phyloP scores from a whole-genome alignment of 2,888 invertebrate genomes.

The Candidula unifasciata region DNA sequence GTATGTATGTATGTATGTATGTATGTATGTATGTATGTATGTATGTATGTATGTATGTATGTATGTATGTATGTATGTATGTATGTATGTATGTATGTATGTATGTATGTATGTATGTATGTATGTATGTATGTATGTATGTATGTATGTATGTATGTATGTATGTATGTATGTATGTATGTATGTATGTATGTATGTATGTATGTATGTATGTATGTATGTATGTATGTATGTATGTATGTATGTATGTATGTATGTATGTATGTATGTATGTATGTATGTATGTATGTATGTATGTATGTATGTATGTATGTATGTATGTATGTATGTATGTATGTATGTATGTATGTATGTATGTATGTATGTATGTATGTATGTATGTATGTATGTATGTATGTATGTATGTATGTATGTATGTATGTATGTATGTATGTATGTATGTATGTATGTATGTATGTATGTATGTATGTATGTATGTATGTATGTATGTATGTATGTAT shows the following conservation, averaged over 20 bases:
- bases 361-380: too few species aligned
- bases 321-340: not conserved
- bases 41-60: constrained; percentile 15
- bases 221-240: not conserved
- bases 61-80: not conserved
- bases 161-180: not conserved
- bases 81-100: not conserved
- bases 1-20: constrained; percentile 15
- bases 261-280: not conserved
- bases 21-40: constrained; percentile 2
- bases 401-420: too few species aligned
- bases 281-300: not conserved
- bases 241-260: not conserved
- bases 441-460: not conserved
- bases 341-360: constrained; percentile 1
- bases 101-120: not conserved
- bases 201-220: not conserved
- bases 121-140: not conserved
- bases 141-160: not conserved
- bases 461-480: not conserved
- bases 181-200: not conserved
- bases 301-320: too few species aligned
- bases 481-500: not conserved
- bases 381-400: too few species aligned
- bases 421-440: not conserved